Evolutionary conservation across 2,113 vertebrate genomes (phyloP), one percentile per base, ranked within the genome.

Genomic region (Poecile atricapillus): DNA sequence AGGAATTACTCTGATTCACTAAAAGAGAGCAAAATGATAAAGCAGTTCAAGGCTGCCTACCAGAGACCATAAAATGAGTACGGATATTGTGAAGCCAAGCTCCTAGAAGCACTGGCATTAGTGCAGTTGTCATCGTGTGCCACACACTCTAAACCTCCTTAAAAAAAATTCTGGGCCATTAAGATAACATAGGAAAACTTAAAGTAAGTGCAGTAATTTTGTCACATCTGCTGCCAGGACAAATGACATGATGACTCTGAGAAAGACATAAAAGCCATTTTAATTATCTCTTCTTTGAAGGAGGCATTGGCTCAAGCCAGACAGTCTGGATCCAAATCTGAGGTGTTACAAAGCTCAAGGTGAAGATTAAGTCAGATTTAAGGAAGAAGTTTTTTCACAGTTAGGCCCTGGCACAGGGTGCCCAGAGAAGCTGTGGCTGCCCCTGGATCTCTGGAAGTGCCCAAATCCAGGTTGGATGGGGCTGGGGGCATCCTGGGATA

Each of bases 1-100:
- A 86, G 74, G 78, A 89, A 94, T 90, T 86, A 91, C 47, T 82
- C 78, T 55, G 93, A 86, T 81, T 95, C 88, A 78, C 79, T 84
- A 35, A 58, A 53, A 76, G 62, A 95, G 76, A 93, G 71, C 47
- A 75, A 74, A 93, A 89, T 52, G 37, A 68, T 88, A 78, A 83
- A 95, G 52, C 64, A 75, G 47, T 90, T 94, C 83, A 87, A 65
- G 58, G 58, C 88, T 92, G 69, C 60, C 80, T 87, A 64, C 25
- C 60, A 46, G 52, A 77, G 93, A 21, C 64, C 78, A 84, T 86
- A 90, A 94, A 95, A 84, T 0, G 7, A 92, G 71, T 11, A 37
- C 0, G 2, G 82, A 75, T 56, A 87, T 70, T 82, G 64, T 64
- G 94, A 90, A 94, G 58, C 62, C 90, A 25, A 0, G 30, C 71